Percentiles rank a stretch among this genome's conserved stretches.
Evolutionary conservation across 2,797 vertebrate genomes (phyloP).

Genomic region (Tokudaia tokunoshimensis): DNA sequence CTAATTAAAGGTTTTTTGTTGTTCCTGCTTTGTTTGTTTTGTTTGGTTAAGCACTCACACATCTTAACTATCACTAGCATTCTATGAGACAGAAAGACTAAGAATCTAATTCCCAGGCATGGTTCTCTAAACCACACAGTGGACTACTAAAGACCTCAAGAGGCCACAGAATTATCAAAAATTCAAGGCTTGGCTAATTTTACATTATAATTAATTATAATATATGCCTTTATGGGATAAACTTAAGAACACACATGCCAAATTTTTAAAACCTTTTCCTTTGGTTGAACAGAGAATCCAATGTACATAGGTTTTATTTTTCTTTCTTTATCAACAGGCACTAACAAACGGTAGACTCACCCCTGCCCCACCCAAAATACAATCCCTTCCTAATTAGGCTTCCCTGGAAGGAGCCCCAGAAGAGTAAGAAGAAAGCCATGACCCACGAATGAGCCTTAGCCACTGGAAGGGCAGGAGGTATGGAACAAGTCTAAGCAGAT

Average conservation of each 20-base stretch:
- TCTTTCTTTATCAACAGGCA: background rate
- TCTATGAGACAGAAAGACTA: background rate
- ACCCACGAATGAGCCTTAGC: background rate
- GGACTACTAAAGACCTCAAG: background rate
- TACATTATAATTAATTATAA: constrained; percentile 28
- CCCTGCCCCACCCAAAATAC: background rate
- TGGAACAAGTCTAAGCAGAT: constrained; percentile 39
- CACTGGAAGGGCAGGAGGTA: background rate
- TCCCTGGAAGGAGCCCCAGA: background rate
- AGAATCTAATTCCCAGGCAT: background rate
- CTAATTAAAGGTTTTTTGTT: background rate
- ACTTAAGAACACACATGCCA: constrained; percentile 24
- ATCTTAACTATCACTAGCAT: background rate
- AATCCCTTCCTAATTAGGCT: constrained; percentile 2
- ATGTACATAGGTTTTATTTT: background rate
- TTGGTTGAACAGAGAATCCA: constrained; percentile 28
- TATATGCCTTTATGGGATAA: background rate
- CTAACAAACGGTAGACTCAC: background rate
- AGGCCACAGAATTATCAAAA: constrained; percentile 7
- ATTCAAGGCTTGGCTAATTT: constrained; percentile 20
- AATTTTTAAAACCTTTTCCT: constrained; percentile 25
- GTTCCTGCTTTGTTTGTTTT: background rate
- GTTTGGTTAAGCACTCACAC: background rate
- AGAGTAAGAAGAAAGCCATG: constrained; percentile 50
- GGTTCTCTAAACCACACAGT: background rate